These are phyloP conservation scores for Auanema sp. DNA, from an alignment of 2,888 invertebrate genomes.

Conservation along the genomic window DNA sequence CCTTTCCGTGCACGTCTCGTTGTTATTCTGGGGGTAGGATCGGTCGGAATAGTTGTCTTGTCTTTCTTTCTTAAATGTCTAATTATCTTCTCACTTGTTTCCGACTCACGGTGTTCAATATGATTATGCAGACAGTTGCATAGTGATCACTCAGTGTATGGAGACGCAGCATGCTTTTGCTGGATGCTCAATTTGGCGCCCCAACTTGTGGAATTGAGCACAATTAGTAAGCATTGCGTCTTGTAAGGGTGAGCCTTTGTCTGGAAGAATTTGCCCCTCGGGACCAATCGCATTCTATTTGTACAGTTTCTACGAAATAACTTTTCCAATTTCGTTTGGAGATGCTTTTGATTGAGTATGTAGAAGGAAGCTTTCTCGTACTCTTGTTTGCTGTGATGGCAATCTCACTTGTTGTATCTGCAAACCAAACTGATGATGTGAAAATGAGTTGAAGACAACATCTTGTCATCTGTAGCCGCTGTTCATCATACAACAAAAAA, in stretches of 20 bases:
- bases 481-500: too few species aligned
- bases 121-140: constrained; percentile 7
- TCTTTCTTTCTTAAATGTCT: constrained; percentile 19
- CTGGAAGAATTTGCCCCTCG: neutral
- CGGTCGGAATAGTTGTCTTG: constrained; percentile 7
- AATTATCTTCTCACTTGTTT: constrained; percentile 32
- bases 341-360: too few species aligned
- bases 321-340: too few species aligned
- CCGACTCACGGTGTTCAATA: constrained; percentile 15
- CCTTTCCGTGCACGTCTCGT: constrained; percentile 2
- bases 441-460: too few species aligned
- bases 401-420: too few species aligned
- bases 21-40: neutral
- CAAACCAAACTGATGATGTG: too few species aligned
- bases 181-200: constrained; percentile 22
- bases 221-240: constrained; percentile 17
- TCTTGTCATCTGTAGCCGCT: too few species aligned
- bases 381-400: too few species aligned
- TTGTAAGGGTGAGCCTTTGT: constrained; percentile 4
- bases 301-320: too few species aligned
- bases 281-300: too few species aligned
- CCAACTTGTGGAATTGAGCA: constrained; percentile 27
- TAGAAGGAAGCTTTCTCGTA: too few species aligned
- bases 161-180: constrained; percentile 11
- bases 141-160: constrained; percentile 7